A percentile compares a stretch with the other conserved stretches of the same genome.
phyloP scores from a whole-genome alignment of 2,888 invertebrate species.

The Limenitis camilla region DNA sequence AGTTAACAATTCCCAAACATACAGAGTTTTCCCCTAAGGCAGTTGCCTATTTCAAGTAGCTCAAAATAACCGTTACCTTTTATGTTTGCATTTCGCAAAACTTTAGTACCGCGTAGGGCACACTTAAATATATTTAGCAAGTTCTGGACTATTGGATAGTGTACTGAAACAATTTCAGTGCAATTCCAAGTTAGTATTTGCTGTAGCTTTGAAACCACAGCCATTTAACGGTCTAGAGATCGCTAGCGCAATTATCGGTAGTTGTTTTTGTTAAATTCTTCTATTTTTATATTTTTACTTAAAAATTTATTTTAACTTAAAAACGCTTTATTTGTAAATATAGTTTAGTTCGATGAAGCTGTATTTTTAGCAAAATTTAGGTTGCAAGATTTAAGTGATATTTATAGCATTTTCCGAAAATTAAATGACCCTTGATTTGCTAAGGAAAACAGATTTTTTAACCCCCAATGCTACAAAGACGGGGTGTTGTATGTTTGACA shows the following conservation, averaged over 20 bases:
- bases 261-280: conserved; percentile 2
- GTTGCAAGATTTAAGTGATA: too few species aligned
- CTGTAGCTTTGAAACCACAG: conserved; percentile 1
- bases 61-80: conserved; percentile 13
- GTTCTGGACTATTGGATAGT: conserved; percentile 7
- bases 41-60: not conserved
- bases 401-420: too few species aligned
- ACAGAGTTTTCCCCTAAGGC: conserved; percentile 5
- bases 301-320: too few species aligned
- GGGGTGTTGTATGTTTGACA: too few species aligned
- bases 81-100: conserved; percentile 17
- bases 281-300: too few species aligned
- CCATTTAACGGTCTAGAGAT: conserved; percentile 11
- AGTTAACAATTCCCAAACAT: not conserved
- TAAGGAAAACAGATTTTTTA: too few species aligned
- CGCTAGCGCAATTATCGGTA: conserved; percentile 3
- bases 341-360: too few species aligned
- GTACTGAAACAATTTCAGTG: conserved; percentile 7
- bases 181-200: conserved; percentile 11
- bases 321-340: too few species aligned
- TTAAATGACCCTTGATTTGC: too few species aligned
- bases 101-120: conserved; percentile 5
- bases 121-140: conserved; percentile 5
- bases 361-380: too few species aligned
- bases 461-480: too few species aligned